Percentiles rank a stretch among this genome's conserved stretches.
phyloP scores from a whole-genome alignment of 2,797 vertebrate species.

The Cryptoprocta ferox region DNA sequence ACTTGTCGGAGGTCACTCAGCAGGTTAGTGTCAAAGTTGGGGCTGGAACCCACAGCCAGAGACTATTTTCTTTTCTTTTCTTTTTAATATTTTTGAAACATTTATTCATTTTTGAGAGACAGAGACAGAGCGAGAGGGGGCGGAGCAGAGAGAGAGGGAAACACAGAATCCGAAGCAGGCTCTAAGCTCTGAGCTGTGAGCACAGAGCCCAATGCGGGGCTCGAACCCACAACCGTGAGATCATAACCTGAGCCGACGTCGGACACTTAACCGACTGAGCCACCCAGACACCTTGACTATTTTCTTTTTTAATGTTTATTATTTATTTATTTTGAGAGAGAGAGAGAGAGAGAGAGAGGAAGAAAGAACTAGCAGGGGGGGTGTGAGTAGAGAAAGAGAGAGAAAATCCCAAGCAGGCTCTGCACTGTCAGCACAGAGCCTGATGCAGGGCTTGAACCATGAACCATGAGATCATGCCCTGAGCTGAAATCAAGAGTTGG shows the following conservation, averaged over 20 bases:
- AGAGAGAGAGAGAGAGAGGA: not conserved
- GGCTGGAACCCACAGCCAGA: not conserved
- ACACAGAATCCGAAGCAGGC: too few relatives aligned
- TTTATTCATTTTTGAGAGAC: not conserved
- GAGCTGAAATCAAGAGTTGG: not conserved
- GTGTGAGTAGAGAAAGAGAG: not conserved
- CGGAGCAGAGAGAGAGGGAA: too few relatives aligned
- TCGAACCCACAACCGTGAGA: too few relatives aligned
- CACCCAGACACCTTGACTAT: too few relatives aligned
- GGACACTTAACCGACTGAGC: too few relatives aligned
- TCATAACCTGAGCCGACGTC: too few relatives aligned
- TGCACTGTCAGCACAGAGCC: not conserved
- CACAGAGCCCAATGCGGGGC: too few relatives aligned
- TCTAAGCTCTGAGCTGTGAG: too few relatives aligned
- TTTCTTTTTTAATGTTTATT: not conserved
- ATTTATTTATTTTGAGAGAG: not conserved
- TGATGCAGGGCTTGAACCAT: fast-evolving
- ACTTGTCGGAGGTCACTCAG: not conserved
- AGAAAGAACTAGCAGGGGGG: not conserved
- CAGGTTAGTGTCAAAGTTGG: not conserved
- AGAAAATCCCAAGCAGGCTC: not conserved
- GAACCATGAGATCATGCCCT: not conserved
- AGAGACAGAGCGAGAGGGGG: not conserved
- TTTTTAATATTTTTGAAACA: not conserved
- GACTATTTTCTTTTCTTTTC: not conserved